Evolutionary conservation across 1,140 invertebrate genomes (phyloP), one percentile per base, ranked within the genome.

Genomic region (Maconellicoccus hirsutus): DNA sequence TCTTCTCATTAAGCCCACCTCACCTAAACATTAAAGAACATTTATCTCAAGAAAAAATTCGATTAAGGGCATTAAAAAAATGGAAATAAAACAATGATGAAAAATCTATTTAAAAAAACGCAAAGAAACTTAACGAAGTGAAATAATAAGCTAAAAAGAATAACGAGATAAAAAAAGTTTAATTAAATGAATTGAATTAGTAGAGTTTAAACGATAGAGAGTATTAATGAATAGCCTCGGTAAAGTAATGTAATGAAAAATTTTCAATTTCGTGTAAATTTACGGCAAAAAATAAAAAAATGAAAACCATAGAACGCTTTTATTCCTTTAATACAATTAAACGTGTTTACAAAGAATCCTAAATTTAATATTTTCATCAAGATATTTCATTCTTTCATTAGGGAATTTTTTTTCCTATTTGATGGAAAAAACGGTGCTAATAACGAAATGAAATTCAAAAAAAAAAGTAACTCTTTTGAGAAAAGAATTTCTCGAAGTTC

Each of bases 191-290:
- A 52, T 52, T 52, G 12, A 16, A 52, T 52, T 52, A 52, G n/a
- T 52, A 52, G n/a, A 16, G 42, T 52, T 52, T 52, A 52, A 52
- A 52, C 42, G 42, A 52, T 52, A 52, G 42, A 52, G 6, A 52
- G n/a, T 52, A 52, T 52, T 52, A 52, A 52, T 52, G n/a, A 52
- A 52, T 52, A 52, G 12, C 42, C 42, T 52, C 42, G n/a, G n/a
- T 52, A 33, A 12, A 33, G 12, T 52, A 52, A 16, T 16, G n/a
- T 52, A 52, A 52, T 52, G 42, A 52, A 52, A 3, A 52, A 16
- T 52, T 52, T 52, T 52, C 16, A 4, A 52, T 8, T 52, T 16
- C 42, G 16, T 16, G 42, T 52, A 52, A 52, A 3, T 19, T 52
- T 52, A 16, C 29, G 12, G 29, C 29, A 33, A 33, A 33, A 33